Evolutionary conservation across 2,888 invertebrate genomes (phyloP).

Genomic region (Coecobrya sp.): DNA sequence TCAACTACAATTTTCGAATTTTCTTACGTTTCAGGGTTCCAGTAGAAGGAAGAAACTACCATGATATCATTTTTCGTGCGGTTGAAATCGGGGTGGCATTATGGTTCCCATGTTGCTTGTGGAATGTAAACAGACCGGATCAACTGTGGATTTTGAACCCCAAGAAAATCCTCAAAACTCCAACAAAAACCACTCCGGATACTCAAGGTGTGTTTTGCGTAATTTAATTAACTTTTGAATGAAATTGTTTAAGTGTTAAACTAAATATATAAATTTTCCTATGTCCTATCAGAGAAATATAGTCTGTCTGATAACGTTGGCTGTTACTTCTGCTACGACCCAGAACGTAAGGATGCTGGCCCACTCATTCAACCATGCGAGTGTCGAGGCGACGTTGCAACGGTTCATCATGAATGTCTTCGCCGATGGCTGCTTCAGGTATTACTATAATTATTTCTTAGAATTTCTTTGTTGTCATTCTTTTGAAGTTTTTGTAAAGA

Average conservation of each 20-base stretch:
- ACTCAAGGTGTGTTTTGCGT: slow-evolving; percentile 74
- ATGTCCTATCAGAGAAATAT: slow-evolving; percentile 84
- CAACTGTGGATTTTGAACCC: slow-evolving; percentile 98
- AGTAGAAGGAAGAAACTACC: slow-evolving; percentile 96
- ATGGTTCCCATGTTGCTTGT: slow-evolving; percentile 98
- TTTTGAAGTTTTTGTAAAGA: background rate
- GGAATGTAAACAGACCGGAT: slow-evolving; percentile 97
- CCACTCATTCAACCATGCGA: slow-evolving; percentile 96
- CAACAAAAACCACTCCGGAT: slow-evolving; percentile 79
- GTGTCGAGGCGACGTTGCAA: slow-evolving; percentile 97
- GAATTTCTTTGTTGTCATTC: background rate
- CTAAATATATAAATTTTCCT: too few species aligned
- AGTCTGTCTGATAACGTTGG: slow-evolving; percentile 88
- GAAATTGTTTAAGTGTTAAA: too few species aligned
- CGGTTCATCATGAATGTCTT: slow-evolving; percentile 96
- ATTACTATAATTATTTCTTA: slow-evolving; percentile 54
- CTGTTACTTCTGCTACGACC: slow-evolving; percentile 98
- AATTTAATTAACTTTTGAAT: background rate
- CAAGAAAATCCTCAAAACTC: slow-evolving; percentile 91
- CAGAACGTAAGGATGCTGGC: slow-evolving; percentile 91
- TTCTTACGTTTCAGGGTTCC: slow-evolving; percentile 91
- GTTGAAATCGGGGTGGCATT: slow-evolving; percentile 97
- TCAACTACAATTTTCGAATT: background rate
- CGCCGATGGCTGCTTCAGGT: slow-evolving; percentile 97
- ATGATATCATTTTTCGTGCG: slow-evolving; percentile 96